Conservation (phyloP, 1,140 invertebrate genomes). For the Papilio dardanus region DNA sequence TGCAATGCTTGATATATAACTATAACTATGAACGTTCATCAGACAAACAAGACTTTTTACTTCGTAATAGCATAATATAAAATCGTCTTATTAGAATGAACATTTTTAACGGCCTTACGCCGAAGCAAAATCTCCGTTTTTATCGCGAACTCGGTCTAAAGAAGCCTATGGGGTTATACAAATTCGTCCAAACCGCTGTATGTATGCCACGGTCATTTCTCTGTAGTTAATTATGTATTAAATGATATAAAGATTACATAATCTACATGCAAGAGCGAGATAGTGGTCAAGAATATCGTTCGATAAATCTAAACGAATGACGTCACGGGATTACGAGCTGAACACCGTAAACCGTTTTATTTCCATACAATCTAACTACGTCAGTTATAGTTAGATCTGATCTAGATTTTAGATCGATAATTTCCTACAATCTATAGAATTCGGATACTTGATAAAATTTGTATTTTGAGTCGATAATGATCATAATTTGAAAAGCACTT, state of each 20-base stretch:
- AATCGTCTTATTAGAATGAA: background rate
- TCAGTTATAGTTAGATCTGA: constrained; percentile 38
- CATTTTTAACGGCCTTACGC: too few relatives aligned
- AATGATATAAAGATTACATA: background rate
- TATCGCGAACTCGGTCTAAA: too few relatives aligned
- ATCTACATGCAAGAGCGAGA: background rate
- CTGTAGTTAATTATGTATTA: background rate
- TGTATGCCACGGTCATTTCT: background rate
- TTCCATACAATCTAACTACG: background rate
- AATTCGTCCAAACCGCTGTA: background rate
- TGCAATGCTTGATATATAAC: too few relatives aligned
- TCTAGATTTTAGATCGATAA: constrained; percentile 36
- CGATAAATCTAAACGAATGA: background rate
- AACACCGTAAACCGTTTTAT: too few relatives aligned
- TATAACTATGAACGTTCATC: too few relatives aligned
- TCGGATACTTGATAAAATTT: background rate
- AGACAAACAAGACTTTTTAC: too few relatives aligned
- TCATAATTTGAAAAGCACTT: constrained; percentile 7
- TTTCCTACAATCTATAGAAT: constrained; percentile 11
- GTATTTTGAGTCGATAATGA: background rate
- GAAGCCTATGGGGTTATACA: too few relatives aligned
- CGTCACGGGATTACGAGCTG: constrained; percentile 26
- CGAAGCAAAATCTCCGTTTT: too few relatives aligned
- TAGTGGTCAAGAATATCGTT: constrained; percentile 12
- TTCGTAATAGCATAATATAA: background rate